phyloP scores from a whole-genome alignment of 2,113 vertebrate species.

The rat (Rattus norvegicus) region GRCr8 NC_086036.1:24892501-24893000 shows the following conservation, averaged over 20 bases:
- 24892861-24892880: not conserved
- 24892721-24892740: slow-evolving; percentile 19
- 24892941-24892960: not conserved
- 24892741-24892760: slow-evolving; percentile 16
- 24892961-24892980: not conserved
- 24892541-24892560: not conserved
- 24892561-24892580: not conserved
- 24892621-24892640: not conserved
- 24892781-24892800: not conserved
- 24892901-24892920: not conserved
- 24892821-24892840: not conserved
- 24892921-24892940: not conserved
- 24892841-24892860: not conserved
- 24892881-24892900: not conserved
- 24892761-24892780: not conserved
- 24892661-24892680: no score
- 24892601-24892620: not conserved
- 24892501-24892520: not conserved
- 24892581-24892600: not conserved
- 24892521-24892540: no score
- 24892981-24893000: not conserved
- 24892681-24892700: not conserved
- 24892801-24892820: not conserved
- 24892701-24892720: slow-evolving; percentile 14
- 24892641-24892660: not conserved